Evolutionary conservation across 2,888 invertebrate species (phyloP).

Genomic region (Rotaria socialis): DNA sequence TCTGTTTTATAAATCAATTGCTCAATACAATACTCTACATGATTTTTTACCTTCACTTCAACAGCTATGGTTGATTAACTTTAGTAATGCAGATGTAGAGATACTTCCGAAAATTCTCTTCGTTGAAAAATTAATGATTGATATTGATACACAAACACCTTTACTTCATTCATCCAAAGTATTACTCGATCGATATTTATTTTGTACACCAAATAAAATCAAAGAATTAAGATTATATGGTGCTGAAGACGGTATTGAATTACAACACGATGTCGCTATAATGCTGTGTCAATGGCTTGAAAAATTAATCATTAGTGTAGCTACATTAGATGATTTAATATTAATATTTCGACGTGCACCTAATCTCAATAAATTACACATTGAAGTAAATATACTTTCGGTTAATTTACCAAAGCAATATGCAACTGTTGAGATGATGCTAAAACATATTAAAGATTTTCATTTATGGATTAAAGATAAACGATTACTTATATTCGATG

Average conservation of each 20-base stretch:
- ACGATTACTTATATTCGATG: neutral
- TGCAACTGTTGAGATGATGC: neutral
- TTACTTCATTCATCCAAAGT: neutral
- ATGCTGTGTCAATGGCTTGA: neutral
- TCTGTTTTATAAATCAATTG: neutral
- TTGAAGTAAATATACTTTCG: neutral
- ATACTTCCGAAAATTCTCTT: neutral
- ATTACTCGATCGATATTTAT: neutral
- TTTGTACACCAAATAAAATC: neutral
- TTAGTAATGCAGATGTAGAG: neutral
- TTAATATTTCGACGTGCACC: conserved; percentile 8
- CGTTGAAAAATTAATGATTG: neutral
- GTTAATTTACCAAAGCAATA: neutral
- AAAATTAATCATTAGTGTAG: neutral
- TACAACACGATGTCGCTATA: neutral
- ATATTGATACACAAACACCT: neutral
- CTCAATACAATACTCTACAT: neutral
- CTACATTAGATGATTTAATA: conserved; percentile 4
- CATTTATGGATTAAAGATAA: conserved; percentile 13
- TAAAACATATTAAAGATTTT: neutral
- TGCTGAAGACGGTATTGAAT: neutral
- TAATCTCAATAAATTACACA: neutral
- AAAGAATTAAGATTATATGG: neutral
- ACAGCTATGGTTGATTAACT: conserved; percentile 1
- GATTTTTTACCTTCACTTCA: neutral